These are phyloP conservation scores for Nephrotoma appendiculata DNA, from an alignment of 2,888 invertebrate species.

Conservation along the genomic window DNA sequence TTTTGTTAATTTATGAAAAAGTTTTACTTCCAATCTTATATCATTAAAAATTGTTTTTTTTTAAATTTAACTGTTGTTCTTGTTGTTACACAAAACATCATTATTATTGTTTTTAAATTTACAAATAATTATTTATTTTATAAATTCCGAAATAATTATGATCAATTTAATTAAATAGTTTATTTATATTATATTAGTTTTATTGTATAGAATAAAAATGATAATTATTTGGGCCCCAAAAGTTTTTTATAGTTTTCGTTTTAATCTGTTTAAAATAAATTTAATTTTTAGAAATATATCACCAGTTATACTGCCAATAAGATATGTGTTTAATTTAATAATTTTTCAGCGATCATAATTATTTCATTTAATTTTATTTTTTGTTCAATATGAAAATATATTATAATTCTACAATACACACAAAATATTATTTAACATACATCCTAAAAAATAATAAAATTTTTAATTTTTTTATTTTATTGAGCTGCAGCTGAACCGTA, in stretches of 20 bases:
- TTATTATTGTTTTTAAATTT: neutral
- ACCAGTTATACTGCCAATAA: neutral
- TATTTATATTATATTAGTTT: neutral
- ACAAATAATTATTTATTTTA: neutral
- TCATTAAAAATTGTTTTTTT: neutral
- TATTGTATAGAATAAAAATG: neutral
- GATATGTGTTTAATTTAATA: neutral
- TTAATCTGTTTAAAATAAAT: neutral
- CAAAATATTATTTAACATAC: neutral
- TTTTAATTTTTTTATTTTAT: neutral
- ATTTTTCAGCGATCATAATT: neutral
- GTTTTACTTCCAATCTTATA: neutral
- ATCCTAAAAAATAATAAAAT: neutral
- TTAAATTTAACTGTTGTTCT: neutral
- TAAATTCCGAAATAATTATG: neutral
- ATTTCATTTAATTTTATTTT: neutral
- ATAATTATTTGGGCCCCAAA: neutral
- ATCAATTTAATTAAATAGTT: neutral
- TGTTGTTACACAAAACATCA: neutral
- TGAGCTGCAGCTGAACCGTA: neutral
- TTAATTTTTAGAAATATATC: neutral
- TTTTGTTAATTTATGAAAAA: neutral
- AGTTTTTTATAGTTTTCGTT: neutral
- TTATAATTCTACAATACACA: neutral
- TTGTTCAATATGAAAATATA: neutral